These are phyloP conservation scores for Parnassius mnemosyne DNA, from an alignment of 2,888 invertebrate species.

Conservation along the genomic window DNA sequence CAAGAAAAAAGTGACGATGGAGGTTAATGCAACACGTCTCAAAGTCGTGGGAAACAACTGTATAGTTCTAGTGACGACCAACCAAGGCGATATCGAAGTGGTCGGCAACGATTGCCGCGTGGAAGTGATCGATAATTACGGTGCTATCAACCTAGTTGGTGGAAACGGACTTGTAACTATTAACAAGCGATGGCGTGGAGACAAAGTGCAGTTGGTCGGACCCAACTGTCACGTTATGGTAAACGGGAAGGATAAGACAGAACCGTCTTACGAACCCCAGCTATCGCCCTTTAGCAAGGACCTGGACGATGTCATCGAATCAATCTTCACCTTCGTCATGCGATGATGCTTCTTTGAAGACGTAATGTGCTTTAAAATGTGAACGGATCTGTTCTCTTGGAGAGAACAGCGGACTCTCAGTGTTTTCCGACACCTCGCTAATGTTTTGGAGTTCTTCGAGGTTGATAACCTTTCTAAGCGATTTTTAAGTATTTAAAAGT, in stretches of 20 bases:
- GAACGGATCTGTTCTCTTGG: conserved; percentile 24
- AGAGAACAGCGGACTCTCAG: conserved; percentile 18
- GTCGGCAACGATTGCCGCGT: conserved; percentile 70
- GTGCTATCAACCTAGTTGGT: conserved; percentile 65
- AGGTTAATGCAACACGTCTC: conserved; percentile 57
- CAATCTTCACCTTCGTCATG: conserved; percentile 73
- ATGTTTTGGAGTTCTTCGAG: conserved; percentile 4
- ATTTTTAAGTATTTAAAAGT: not conserved
- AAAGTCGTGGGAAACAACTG: conserved; percentile 72
- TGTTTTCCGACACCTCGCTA: conserved; percentile 7
- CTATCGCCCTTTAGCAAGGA: conserved; percentile 73
- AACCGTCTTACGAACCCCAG: conserved; percentile 61
- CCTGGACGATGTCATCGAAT: conserved; percentile 72
- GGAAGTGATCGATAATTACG: conserved; percentile 63
- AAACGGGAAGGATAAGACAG: conserved; percentile 59
- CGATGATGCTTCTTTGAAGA: conserved; percentile 47
- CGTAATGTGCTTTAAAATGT: conserved; percentile 26
- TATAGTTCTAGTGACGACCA: conserved; percentile 57
- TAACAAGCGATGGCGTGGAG: conserved; percentile 57
- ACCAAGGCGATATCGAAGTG: conserved; percentile 71
- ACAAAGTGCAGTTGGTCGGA: conserved; percentile 62
- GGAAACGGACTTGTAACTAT: conserved; percentile 60
- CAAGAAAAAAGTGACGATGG: conserved; percentile 76
- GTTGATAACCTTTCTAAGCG: conserved; percentile 4
- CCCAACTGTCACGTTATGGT: conserved; percentile 60